Percentiles rank a stretch among this genome's conserved stretches.
Evolutionary conservation across 2,113 vertebrate genomes (phyloP).

Genomic region (Petromus typicus): DNA sequence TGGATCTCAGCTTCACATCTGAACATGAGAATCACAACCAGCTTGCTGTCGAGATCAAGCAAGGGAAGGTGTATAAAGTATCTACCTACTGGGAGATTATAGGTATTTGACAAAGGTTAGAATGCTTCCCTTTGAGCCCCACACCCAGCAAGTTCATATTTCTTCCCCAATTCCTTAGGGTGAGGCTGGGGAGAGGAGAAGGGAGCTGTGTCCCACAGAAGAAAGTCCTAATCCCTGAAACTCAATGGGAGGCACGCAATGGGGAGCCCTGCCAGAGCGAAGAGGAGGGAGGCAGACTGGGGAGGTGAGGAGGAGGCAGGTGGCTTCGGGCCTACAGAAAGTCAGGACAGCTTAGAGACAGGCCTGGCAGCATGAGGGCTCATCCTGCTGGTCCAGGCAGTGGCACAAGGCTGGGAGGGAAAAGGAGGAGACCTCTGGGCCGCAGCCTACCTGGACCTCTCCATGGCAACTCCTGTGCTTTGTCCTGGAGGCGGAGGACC

Average conservation of each 20-base stretch:
- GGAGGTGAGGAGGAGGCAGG: background rate
- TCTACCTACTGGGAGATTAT: background rate
- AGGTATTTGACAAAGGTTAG: constrained; percentile 1
- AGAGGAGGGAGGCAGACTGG: background rate
- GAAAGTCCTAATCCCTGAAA: constrained; percentile 57
- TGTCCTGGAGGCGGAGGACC: background rate
- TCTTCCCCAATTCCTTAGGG: background rate
- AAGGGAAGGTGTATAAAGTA: background rate
- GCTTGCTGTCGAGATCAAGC: background rate
- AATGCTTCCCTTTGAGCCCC: background rate
- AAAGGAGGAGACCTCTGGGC: background rate
- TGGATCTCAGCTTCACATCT: background rate
- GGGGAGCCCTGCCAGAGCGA: constrained; percentile 35
- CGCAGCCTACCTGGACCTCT: background rate
- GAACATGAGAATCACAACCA: background rate
- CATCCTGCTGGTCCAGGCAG: background rate
- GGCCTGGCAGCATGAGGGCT: background rate
- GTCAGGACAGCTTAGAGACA: background rate
- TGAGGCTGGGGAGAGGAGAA: constrained; percentile 21
- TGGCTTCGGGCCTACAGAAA: background rate
- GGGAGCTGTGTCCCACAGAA: background rate
- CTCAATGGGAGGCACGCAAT: background rate
- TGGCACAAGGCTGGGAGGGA: background rate
- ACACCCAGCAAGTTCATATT: constrained; percentile 49
- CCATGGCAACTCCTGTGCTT: background rate